phyloP scores from a whole-genome alignment of 2,888 invertebrate species.

The Vesta saturnalis region DNA sequence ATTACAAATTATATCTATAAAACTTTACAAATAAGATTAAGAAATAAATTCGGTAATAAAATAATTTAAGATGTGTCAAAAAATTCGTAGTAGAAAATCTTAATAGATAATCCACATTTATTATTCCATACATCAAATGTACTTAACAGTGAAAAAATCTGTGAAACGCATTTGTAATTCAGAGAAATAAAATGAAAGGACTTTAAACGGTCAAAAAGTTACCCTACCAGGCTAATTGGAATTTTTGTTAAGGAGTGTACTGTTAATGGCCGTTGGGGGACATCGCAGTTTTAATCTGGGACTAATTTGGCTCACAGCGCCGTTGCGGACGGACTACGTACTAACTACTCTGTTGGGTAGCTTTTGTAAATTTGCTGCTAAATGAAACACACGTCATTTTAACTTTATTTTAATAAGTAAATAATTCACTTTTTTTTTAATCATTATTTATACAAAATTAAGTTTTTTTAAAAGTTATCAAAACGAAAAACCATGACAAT shows the following conservation, averaged over 20 bases:
- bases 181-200: slow-evolving; percentile 28
- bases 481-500: too few relatives aligned
- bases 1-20: too few relatives aligned
- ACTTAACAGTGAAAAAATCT: slow-evolving; percentile 16
- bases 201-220: slow-evolving; percentile 41
- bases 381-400: slow-evolving; percentile 25
- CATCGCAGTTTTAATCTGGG: slow-evolving; percentile 62
- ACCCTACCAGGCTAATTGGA: slow-evolving; percentile 52
- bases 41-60: too few relatives aligned
- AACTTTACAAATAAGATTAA: too few relatives aligned
- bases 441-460: too few relatives aligned
- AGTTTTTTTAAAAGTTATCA: too few relatives aligned
- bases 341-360: slow-evolving; percentile 50
- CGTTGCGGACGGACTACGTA: slow-evolving; percentile 54
- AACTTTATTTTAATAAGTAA: background rate
- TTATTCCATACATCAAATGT: background rate
- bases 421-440: slow-evolving; percentile 7
- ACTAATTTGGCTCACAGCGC: slow-evolving; percentile 60
- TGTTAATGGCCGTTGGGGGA: slow-evolving; percentile 61
- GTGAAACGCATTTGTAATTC: slow-evolving; percentile 17
- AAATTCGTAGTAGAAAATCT: too few relatives aligned
- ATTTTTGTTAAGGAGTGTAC: slow-evolving; percentile 56
- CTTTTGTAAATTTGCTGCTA: slow-evolving; percentile 19
- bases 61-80: too few relatives aligned
- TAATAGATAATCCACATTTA: too few relatives aligned